These are phyloP conservation scores for Cerastoderma edule DNA, from an alignment of 2,888 invertebrate genomes.

Conservation along the genomic window DNA sequence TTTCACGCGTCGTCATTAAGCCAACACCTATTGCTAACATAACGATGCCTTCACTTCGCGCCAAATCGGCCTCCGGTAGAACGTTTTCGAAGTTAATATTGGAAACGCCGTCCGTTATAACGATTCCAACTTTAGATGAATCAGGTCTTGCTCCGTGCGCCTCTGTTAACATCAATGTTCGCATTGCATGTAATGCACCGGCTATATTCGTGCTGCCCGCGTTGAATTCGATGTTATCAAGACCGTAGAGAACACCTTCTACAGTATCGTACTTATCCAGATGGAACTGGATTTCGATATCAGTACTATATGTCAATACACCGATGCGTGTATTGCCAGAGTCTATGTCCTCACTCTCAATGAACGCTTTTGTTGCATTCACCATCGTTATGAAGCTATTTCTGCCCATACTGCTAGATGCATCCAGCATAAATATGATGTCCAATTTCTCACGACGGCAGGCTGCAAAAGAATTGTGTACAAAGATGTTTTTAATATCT, in stretches of 20 bases:
- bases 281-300: conserved; percentile 67
- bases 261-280: conserved; percentile 60
- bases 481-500: no score
- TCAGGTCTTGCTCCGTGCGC: conserved; percentile 72
- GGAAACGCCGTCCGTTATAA: conserved; percentile 81
- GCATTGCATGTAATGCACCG: conserved; percentile 71
- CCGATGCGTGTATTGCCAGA: conserved; percentile 73
- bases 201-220: conserved; percentile 80
- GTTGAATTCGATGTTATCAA: conserved; percentile 71
- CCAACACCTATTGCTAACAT: conserved; percentile 75
- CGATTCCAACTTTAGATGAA: conserved; percentile 73
- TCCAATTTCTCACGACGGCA: conserved; percentile 32
- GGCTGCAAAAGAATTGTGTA: conserved; percentile 39
- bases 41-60: conserved; percentile 64
- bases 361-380: conserved; percentile 67
- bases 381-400: conserved; percentile 65
- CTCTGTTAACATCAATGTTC: conserved; percentile 70
- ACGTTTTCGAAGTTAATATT: conserved; percentile 77
- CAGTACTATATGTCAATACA: conserved; percentile 72
- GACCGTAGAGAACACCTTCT: conserved; percentile 62
- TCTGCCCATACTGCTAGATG: conserved; percentile 72
- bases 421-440: conserved; percentile 68
- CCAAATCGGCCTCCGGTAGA: conserved; percentile 69
- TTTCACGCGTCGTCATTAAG: conserved; percentile 68
- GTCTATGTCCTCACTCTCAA: conserved; percentile 67